Base-by-base conservation (phyloP, 2,113 vertebrate species). In the Nymphicus hollandicus region DNA sequence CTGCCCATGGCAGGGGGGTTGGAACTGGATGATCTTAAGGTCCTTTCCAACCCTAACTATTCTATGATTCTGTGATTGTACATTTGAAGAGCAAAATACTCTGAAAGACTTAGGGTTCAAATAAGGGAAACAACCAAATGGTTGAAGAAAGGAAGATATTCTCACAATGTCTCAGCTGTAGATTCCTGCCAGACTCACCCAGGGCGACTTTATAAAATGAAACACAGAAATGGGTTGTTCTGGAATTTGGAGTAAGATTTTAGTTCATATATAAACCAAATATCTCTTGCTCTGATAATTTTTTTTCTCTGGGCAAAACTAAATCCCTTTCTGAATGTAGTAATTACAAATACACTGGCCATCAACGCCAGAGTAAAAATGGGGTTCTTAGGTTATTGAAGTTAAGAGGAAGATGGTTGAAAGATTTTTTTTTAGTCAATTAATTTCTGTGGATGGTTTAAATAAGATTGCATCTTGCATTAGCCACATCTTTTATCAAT, bases 61-160 rank as follows among this genome's bases (percentile, higher is more conserved):
- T 41, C 41, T 41, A 41, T 41, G 39, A 41, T 41, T 41, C 41
- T 41, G 13, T 41, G 41, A 41, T 41, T 41, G 58, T 77, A 77
- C 9, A 1, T 88, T 91, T 73, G 64, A 80, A 93, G 37, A 89
- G 23, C 29, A 74, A 93, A 92, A 93, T 78, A 92, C 73, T 86
- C 80, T 65, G 52, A 92, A 93, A 88, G 76, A 56, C 9, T 85
- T 35, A 29, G 20, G 7, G 17, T 92, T 88, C 84, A 71, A 91
- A 52, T 71, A 96, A 91, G 23, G 77, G 65, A 56, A 94, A 84
- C 28, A 88, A 27, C 29, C 19, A 72, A 89, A 81, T 17, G 10
- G 31, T 41, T 88, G 69, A 81, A 86, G 65, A 76, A 87, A 91
- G 39, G 70, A 93, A 90, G 17, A 93, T 88, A 81, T 78, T 94